Evolutionary conservation across 2,888 invertebrate genomes (phyloP).

Genomic region (Eugnorisma glareosa): DNA sequence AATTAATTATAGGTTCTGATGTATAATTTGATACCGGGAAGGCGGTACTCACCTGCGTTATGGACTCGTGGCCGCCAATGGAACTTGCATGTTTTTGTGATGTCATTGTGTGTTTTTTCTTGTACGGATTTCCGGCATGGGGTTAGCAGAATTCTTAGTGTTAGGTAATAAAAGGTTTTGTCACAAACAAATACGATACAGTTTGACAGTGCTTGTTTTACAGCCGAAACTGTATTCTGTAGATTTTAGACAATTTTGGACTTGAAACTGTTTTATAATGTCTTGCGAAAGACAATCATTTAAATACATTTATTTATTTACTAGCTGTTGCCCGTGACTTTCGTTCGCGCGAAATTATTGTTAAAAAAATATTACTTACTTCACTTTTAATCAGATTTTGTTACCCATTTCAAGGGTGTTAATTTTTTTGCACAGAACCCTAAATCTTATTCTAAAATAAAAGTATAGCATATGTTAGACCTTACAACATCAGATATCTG

Average conservation of each 20-base stretch:
- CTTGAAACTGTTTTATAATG: not conserved
- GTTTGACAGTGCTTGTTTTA: not conserved
- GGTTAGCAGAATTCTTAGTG: not conserved
- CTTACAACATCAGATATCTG: too few relatives aligned
- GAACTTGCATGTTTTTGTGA: constrained; percentile 40
- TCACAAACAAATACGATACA: not conserved
- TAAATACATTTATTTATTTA: too few relatives aligned
- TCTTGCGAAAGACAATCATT: not conserved
- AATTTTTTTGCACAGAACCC: too few relatives aligned
- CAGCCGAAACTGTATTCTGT: not conserved
- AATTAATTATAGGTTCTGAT: constrained; percentile 59
- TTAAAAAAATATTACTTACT: too few relatives aligned
- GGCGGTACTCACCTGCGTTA: constrained; percentile 59
- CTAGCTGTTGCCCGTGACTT: too few relatives aligned
- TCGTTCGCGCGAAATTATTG: too few relatives aligned
- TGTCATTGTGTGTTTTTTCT: constrained; percentile 38
- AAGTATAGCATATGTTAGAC: too few relatives aligned
- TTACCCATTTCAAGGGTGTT: too few relatives aligned
- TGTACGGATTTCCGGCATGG: constrained; percentile 14
- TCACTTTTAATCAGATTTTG: too few relatives aligned
- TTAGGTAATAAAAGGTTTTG: not conserved
- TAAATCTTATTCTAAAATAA: too few relatives aligned
- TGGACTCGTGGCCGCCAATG: constrained; percentile 51
- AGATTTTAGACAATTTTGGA: not conserved
- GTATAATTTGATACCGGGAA: constrained; percentile 64